phyloP scores from a whole-genome alignment of 1,140 invertebrate genomes.

The Drosophila virilis region DNA sequence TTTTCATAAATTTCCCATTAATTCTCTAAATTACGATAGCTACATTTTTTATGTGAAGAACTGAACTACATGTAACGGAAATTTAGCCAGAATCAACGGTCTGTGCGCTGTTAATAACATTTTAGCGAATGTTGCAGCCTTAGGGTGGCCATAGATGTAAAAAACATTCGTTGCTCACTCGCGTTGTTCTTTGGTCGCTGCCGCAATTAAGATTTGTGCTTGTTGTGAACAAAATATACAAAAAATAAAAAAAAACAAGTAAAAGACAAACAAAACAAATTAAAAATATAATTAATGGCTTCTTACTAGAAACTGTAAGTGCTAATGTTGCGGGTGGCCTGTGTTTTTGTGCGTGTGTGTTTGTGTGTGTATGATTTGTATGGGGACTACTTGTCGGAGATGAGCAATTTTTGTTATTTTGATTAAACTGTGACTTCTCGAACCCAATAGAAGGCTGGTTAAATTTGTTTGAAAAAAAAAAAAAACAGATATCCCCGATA shows the following conservation, averaged over 20 bases:
- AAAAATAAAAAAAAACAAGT: neutral
- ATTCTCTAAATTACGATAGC: too few relatives aligned
- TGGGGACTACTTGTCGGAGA: constrained; percentile 3
- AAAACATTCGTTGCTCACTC: constrained; percentile 18
- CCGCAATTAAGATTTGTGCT: constrained; percentile 1
- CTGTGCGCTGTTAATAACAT: constrained; percentile 13
- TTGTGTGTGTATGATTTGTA: neutral
- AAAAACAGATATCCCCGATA: constrained; percentile 1
- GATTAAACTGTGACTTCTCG: neutral
- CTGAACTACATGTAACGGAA: neutral
- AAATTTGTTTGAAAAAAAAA: neutral
- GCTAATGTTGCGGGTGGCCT: neutral
- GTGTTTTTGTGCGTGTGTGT: neutral
- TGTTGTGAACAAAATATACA: neutral
- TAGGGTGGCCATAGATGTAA: constrained; percentile 4
- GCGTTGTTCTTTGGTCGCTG: constrained; percentile 11
- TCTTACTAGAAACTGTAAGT: constrained; percentile 18
- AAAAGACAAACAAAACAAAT: constrained; percentile 4
- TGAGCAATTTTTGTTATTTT: constrained; percentile 7
- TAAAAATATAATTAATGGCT: constrained; percentile 7
- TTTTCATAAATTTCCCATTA: too few relatives aligned
- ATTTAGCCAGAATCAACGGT: neutral
- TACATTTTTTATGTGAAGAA: neutral
- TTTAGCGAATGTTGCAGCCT: constrained; percentile 1
- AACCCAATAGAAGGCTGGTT: neutral